A percentile compares a stretch with the other conserved stretches of the same genome.
Evolutionary conservation across 2,113 vertebrate species (phyloP).

Genomic region (Psophia crepitans): DNA sequence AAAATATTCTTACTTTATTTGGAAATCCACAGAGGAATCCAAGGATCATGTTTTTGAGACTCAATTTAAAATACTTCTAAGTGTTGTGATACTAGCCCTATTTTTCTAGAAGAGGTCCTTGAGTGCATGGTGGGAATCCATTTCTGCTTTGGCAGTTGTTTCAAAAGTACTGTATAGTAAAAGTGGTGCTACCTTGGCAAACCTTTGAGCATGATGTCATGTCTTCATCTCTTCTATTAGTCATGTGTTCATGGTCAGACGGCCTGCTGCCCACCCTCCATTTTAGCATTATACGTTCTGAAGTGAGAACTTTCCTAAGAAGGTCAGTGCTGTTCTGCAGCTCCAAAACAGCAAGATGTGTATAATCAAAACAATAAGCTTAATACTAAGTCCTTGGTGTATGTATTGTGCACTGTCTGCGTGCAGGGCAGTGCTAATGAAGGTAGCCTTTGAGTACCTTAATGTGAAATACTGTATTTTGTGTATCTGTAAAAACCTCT

Average conservation of each 20-base stretch:
- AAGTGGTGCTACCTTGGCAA: neutral
- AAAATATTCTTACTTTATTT: neutral
- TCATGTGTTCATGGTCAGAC: rapidly evolving
- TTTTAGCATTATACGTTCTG: neutral
- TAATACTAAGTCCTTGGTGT: neutral
- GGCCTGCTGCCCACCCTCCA: neutral
- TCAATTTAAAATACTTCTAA: neutral
- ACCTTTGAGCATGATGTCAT: neutral
- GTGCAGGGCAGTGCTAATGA: neutral
- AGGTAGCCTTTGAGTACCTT: neutral
- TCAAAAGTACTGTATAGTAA: neutral
- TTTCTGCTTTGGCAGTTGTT: neutral
- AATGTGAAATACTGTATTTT: neutral
- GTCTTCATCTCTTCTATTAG: neutral
- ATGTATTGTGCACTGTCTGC: neutral
- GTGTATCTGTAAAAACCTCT: neutral
- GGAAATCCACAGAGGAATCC: neutral
- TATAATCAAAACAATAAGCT: neutral
- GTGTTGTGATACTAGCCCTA: neutral
- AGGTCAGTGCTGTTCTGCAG: neutral
- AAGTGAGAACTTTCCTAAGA: neutral
- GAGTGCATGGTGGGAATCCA: neutral
- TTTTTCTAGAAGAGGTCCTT: neutral
- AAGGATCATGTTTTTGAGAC: neutral
- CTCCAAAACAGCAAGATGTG: neutral